Evolutionary conservation across 2,113 vertebrate genomes (phyloP).

Genomic region (Tragulus kanchil): DNA sequence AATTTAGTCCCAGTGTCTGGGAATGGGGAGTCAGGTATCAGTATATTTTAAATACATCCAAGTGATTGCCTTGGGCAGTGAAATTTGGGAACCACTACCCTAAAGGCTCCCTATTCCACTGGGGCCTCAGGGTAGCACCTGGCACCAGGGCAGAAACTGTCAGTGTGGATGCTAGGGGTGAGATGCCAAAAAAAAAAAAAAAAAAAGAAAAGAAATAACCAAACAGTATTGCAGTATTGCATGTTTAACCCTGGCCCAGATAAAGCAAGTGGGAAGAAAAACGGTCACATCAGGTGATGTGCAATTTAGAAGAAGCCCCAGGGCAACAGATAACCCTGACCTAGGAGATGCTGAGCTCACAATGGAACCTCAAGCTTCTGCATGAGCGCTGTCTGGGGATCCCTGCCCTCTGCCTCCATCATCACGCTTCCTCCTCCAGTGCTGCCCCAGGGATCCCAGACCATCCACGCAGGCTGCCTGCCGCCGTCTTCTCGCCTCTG

Average conservation of each 20-base stretch:
- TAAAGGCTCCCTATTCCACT: neutral
- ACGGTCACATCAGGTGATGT: neutral
- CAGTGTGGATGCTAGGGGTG: neutral
- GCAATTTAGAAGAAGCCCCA: neutral
- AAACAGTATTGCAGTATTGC: no score
- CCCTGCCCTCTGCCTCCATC: neutral
- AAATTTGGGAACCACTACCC: neutral
- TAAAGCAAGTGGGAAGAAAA: neutral
- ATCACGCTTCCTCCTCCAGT: neutral
- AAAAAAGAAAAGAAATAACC: no score
- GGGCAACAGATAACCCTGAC: neutral
- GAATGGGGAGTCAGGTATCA: no score
- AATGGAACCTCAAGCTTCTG: neutral
- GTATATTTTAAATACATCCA: neutral
- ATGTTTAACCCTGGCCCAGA: neutral
- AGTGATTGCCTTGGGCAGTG: neutral
- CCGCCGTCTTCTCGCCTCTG: neutral
- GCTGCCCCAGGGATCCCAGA: neutral
- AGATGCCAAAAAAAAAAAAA: neutral
- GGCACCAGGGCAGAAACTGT: neutral
- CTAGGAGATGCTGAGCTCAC: neutral
- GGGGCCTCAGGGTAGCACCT: neutral
- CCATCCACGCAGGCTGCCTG: rapidly evolving
- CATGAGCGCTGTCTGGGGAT: neutral
- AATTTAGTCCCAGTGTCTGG: neutral